Evolutionary conservation across 2,797 vertebrate genomes (phyloP).

Genomic region (Etheostoma nigrum): DNA sequence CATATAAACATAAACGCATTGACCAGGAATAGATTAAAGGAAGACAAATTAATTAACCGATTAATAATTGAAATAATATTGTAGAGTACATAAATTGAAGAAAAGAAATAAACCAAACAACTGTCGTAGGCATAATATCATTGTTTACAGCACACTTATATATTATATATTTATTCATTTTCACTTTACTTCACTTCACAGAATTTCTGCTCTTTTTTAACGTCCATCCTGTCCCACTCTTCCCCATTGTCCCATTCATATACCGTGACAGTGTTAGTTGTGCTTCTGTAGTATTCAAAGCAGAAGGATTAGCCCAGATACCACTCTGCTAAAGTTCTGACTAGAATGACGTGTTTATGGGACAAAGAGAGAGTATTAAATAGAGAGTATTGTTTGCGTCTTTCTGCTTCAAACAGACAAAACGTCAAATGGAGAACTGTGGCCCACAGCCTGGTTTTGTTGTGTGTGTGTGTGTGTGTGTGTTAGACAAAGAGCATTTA

Average conservation of each 20-base stretch:
- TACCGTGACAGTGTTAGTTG: constrained; percentile 19
- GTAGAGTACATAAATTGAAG: too few relatives aligned
- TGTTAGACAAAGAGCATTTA: neutral
- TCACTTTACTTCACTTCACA: too few relatives aligned
- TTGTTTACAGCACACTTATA: too few relatives aligned
- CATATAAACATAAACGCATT: too few relatives aligned
- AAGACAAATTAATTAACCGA: too few relatives aligned
- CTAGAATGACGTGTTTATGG: neutral
- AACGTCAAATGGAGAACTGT: neutral
- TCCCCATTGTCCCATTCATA: constrained; percentile 24
- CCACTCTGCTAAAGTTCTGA: constrained; percentile 15
- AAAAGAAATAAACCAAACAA: too few relatives aligned
- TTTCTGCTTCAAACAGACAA: constrained; percentile 9
- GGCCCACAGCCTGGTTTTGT: constrained; percentile 2
- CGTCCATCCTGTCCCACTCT: constrained; percentile 17
- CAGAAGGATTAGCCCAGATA: constrained; percentile 49
- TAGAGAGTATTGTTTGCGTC: neutral
- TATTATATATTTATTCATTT: too few relatives aligned
- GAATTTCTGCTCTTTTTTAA: neutral
- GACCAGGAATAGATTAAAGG: too few relatives aligned
- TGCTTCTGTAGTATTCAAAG: constrained; percentile 34
- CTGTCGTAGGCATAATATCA: too few relatives aligned
- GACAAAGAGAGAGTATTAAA: constrained; percentile 8
- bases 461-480: neutral
- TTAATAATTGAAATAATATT: too few relatives aligned